phyloP scores from a whole-genome alignment of 2,113 vertebrate species.

The Melanocharis versteri region DNA sequence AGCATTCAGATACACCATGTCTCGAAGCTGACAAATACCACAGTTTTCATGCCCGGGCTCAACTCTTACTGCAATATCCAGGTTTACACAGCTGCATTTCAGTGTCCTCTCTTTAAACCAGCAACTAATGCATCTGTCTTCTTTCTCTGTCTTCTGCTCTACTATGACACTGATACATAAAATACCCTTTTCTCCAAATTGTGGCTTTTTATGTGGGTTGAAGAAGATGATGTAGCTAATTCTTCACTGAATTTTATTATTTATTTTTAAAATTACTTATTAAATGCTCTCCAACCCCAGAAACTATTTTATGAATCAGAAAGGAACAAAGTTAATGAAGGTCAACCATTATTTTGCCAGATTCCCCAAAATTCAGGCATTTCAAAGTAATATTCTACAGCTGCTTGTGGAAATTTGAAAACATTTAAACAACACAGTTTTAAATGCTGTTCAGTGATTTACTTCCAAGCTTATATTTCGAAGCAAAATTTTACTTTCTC shows the following conservation, averaged over 20 bases:
- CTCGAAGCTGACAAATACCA: background rate
- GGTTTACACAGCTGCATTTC: background rate
- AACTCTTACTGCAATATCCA: background rate
- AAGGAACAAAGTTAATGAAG: background rate
- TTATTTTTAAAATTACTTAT: background rate
- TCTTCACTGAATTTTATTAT: background rate
- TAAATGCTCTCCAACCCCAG: background rate
- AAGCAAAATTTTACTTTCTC: background rate
- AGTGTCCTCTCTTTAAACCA: background rate
- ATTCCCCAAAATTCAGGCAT: background rate
- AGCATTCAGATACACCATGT: background rate
- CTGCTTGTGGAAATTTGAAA: background rate
- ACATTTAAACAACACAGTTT: background rate
- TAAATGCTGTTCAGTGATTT: background rate
- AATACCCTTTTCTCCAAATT: background rate
- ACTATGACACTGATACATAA: background rate
- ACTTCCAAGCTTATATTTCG: background rate
- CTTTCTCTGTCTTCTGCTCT: background rate
- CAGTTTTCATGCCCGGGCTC: accelerated
- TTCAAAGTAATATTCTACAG: background rate
- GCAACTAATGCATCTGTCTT: background rate
- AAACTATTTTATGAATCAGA: background rate
- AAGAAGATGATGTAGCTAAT: background rate
- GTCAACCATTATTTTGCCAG: background rate
- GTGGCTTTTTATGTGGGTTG: background rate